Percentiles rank a stretch among this genome's conserved stretches.
Conservation (phyloP, 2,888 invertebrate genomes). For the Aethes cnicana region DNA sequence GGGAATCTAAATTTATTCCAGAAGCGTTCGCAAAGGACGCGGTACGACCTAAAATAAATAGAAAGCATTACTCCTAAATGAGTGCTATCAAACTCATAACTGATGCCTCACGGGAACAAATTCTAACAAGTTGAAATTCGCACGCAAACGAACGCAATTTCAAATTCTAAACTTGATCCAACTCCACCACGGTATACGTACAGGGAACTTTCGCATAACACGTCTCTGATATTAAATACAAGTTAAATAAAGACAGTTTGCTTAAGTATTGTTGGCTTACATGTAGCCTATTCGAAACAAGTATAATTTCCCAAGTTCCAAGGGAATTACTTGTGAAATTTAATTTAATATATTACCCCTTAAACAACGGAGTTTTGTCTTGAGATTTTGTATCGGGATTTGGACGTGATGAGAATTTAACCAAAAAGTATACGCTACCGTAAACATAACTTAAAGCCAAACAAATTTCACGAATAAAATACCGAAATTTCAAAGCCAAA, state of each 20-base stretch:
- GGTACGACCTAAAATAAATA: constrained; percentile 30
- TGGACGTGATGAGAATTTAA: constrained; percentile 53
- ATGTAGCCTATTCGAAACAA: constrained; percentile 68
- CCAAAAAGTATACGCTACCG: too few species aligned
- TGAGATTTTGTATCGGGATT: constrained; percentile 37
- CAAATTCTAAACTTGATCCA: constrained; percentile 63
- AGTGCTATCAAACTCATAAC: constrained; percentile 46
- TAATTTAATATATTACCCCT: constrained; percentile 67
- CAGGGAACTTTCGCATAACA: constrained; percentile 62
- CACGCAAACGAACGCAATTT: constrained; percentile 61
- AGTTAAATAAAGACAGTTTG: constrained; percentile 72
- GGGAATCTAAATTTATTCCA: constrained; percentile 20
- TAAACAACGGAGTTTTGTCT: constrained; percentile 55
- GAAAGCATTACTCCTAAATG: constrained; percentile 35
- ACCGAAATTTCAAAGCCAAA: too few species aligned
- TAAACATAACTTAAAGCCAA: too few species aligned
- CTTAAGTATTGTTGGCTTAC: constrained; percentile 63
- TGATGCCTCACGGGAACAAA: constrained; percentile 42
- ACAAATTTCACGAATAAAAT: too few species aligned
- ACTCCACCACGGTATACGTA: constrained; percentile 52
- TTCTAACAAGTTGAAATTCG: constrained; percentile 53
- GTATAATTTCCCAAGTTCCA: constrained; percentile 65
- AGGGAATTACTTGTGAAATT: constrained; percentile 58
- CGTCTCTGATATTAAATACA: constrained; percentile 75
- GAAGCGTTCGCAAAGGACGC: constrained; percentile 24